Conservation (phyloP, 1,140 invertebrate genomes). For the Tribolium castaneum region DNA sequence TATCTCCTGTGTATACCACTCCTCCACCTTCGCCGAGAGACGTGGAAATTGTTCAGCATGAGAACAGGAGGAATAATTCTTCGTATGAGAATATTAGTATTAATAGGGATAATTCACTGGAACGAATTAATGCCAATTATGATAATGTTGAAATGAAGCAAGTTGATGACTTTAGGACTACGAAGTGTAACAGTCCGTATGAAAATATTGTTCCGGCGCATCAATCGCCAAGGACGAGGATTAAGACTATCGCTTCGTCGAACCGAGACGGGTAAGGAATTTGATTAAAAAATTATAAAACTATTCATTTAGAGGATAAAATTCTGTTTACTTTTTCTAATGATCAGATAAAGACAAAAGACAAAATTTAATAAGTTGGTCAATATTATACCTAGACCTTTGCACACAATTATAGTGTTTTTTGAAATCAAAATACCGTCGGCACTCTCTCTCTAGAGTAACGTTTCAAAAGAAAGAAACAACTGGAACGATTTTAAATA, state of each 20-base stretch:
- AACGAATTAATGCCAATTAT: slow-evolving; percentile 56
- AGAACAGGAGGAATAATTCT: slow-evolving; percentile 45
- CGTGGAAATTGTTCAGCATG: slow-evolving; percentile 48
- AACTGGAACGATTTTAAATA: no score
- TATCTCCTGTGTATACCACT: slow-evolving; percentile 52
- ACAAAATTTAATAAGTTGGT: no score
- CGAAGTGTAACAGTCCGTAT: slow-evolving; percentile 67
- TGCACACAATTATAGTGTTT: no score
- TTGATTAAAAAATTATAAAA: neutral
- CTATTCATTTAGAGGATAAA: no score
- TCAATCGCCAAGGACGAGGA: slow-evolving; percentile 72
- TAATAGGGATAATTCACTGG: neutral
- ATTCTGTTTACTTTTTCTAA: no score
- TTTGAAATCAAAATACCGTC: no score
- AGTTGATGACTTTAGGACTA: slow-evolving; percentile 55
- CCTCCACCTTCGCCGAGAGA: slow-evolving; percentile 55
- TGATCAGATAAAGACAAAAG: no score
- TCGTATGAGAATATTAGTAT: slow-evolving; percentile 57
- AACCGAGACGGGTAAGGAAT: slow-evolving; percentile 58
- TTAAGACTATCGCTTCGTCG: slow-evolving; percentile 68
- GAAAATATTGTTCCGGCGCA: slow-evolving; percentile 68
- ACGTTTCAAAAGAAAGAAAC: no score
- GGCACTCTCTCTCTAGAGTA: no score
- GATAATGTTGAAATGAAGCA: slow-evolving; percentile 64
- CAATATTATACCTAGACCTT: no score